Conservation (phyloP, 2,113 vertebrate species). For the Alaudala cheleensis region DNA sequence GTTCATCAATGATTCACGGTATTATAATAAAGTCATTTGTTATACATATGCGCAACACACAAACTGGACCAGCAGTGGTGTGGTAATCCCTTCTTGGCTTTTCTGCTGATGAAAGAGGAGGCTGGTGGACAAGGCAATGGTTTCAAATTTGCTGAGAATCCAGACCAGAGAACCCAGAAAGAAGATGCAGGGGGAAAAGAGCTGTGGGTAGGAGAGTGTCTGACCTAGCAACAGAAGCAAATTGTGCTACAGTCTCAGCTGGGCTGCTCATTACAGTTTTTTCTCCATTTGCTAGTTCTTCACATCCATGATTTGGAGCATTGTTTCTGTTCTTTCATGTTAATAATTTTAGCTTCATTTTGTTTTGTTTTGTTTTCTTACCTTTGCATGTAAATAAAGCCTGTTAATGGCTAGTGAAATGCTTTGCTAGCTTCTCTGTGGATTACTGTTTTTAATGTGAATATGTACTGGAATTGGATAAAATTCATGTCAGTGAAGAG, state of each 20-base stretch:
- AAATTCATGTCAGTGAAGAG: background rate
- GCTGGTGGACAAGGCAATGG: background rate
- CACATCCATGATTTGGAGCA: background rate
- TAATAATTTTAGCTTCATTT: background rate
- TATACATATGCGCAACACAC: background rate
- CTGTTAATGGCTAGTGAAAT: background rate
- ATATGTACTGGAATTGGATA: background rate
- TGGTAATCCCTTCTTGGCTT: background rate
- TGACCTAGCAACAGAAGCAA: background rate
- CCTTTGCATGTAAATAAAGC: background rate
- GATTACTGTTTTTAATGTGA: background rate
- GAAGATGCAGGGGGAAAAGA: background rate
- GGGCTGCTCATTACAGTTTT: rapidly evolving
- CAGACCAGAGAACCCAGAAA: background rate
- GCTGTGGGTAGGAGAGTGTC: background rate
- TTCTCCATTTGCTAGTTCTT: background rate
- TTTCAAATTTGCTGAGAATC: background rate
- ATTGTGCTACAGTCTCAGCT: background rate
- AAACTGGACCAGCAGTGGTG: background rate
- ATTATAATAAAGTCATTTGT: background rate
- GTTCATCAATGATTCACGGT: background rate
- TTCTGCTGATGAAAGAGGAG: background rate
- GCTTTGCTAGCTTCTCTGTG: background rate
- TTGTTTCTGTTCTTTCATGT: background rate
- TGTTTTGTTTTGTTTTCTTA: background rate